Evolutionary conservation across 2,113 vertebrate genomes (phyloP), one percentile per base, ranked within the genome.

Genomic region (Lethenteron camtschaticum): DNA sequence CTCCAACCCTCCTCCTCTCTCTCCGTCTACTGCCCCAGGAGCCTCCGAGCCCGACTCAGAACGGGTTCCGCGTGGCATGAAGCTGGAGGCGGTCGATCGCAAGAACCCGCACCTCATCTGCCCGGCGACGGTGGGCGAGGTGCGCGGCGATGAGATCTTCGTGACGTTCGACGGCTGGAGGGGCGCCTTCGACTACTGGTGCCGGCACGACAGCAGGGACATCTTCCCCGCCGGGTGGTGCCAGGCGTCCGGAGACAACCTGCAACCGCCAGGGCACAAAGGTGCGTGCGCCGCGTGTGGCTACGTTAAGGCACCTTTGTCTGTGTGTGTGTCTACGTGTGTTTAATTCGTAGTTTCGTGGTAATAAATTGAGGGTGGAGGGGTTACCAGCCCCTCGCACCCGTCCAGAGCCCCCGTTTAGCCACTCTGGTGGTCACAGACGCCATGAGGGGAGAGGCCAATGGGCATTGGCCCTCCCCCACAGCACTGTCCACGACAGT

Each of bases 51-150:
- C 94, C 92, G 71, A 85, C 91, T 73, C 87, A 96, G 80, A 99
- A 99, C 81, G 85, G 84, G 77, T 96, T 96, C 82, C 85, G 90
- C 76, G 84, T 90, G 74, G 94, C 71, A 96, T 96, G 94, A 99
- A 99, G 81, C 81, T 99, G 78, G 94, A 99, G 78, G 92, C 94
- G 56, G 87, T 99, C 78, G 94, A 99, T 79, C 88, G 94, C 70
- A 99, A 99, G 81, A 99, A 99, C 78, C 94, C 94, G 68, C 92
- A 96, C 81, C 96, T 96, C 77, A 99, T 99, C 81, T 99, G 94
- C 79, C 94, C 94, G 56, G 94, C 90, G 71, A 99, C 92, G 70
- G 90, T 96, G 75, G 94, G 91, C 71, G 92, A 95, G 24, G 82
- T 99, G 79, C 85, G 92, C n/a, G 94, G 94, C 56, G 86, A 85